Base-by-base conservation (phyloP, 1,140 invertebrate genomes). In the Aricia agestis region DNA sequence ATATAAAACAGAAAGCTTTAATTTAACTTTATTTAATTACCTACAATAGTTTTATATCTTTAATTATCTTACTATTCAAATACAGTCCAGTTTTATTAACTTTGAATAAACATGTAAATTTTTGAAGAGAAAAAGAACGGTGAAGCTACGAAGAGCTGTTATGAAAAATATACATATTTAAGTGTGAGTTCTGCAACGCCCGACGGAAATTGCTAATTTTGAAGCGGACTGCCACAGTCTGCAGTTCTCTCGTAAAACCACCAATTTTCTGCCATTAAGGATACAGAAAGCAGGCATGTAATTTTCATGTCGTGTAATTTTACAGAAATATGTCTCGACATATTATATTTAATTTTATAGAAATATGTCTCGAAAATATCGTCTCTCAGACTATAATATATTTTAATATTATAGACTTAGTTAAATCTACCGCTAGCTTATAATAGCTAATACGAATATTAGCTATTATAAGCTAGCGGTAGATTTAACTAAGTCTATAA, bases 1-100 rank as follows among this genome's bases (percentile, higher is more conserved):
- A 52, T 52, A 52, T 52, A 52, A 52, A 52, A 52, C 45, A 15
- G 45, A 52, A 52, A 52, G 45, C 45, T 52, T 52, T 52, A 52
- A 52, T 52, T 52, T 52, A 52, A 52, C 5, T 9, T 36, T 36
- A 36, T 52, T 52, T 52, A 15, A 52, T 52, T 52, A 52, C 45
- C 11, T 13, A 52, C 11, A 52, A 52, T 52, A 52, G 45, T 52
- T 52, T 52, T 52, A 52, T 52, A 52, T 13, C 9, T 52, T 11
- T 52, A 52, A 52, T 52, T 52, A 52, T 13, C 45, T 52, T 13
- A 52, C 45, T 52, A 52, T 52, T 52, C 13, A 10, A 52, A 52
- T 52, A 52, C 45, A 52, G 11, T 42, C 41, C 41, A 52, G 45
- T 52, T 52, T 52, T 52, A 13, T 52, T 52, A 15, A 13, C 10